Conservation (phyloP, 2,113 vertebrate genomes). For the Cisticola juncidis region DNA sequence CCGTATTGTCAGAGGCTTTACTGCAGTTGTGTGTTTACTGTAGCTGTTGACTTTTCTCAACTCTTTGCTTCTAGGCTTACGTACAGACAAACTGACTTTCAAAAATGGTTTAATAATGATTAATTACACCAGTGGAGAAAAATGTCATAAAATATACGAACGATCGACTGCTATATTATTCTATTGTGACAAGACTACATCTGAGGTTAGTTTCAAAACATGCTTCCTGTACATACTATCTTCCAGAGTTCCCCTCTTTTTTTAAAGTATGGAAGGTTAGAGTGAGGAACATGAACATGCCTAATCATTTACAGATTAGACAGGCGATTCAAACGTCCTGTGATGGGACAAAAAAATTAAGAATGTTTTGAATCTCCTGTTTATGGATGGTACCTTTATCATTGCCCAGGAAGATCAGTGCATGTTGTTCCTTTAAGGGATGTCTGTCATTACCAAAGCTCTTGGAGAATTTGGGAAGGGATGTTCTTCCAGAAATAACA, state of each 20-base stretch:
- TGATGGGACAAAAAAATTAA: not conserved
- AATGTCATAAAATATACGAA: conserved; percentile 85
- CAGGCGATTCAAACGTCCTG: not conserved
- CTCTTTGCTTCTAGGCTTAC: conserved; percentile 75
- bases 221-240: not conserved
- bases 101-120: conserved; percentile 89
- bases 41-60: not conserved
- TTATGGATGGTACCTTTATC: not conserved
- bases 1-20: not conserved
- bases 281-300: not conserved
- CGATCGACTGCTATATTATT: conserved; percentile 90
- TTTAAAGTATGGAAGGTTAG: not conserved
- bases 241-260: not conserved
- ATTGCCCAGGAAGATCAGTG: not conserved
- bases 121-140: conserved; percentile 88
- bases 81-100: conserved; percentile 81
- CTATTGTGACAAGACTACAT: conserved; percentile 82
- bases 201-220: conserved; percentile 74
- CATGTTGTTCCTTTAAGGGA: not conserved
- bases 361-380: not conserved
- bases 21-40: not conserved
- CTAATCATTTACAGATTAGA: not conserved
- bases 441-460: not conserved
- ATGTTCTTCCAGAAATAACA: not conserved
- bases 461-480: not conserved